These are phyloP conservation scores for Benthosema pterotum DNA, from an alignment of 2,797 vertebrate species.

Conservation along the genomic window DNA sequence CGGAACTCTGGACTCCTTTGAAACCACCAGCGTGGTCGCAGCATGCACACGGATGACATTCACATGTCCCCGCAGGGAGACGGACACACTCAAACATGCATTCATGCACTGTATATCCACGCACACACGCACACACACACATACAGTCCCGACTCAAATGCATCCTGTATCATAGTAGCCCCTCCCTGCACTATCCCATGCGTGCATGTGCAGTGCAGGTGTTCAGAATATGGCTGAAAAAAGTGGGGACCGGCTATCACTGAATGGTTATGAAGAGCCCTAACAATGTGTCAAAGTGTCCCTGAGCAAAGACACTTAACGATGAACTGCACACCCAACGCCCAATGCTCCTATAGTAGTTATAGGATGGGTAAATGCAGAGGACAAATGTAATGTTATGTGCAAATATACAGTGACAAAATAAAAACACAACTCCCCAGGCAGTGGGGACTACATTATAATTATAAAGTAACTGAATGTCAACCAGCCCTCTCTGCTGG, in stretches of 20 bases:
- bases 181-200: conserved; percentile 62
- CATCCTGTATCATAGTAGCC: conserved; percentile 47
- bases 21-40: conserved; percentile 26
- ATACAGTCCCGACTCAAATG: conserved; percentile 7
- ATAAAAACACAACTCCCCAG: too few species aligned
- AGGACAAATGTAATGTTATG: too few species aligned
- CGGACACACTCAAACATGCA: neutral
- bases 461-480: conserved; percentile 30
- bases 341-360: too few species aligned
- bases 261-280: too few species aligned
- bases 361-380: too few species aligned
- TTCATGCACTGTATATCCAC: neutral
- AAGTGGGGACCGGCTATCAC: neutral
- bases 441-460: too few species aligned
- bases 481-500: conserved; percentile 74
- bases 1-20: conserved; percentile 19
- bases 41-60: conserved; percentile 34
- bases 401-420: too few species aligned
- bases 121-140: conserved; percentile 14
- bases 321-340: too few species aligned
- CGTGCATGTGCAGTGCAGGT: conserved; percentile 70
- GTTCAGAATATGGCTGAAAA: conserved; percentile 62
- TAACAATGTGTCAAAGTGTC: too few species aligned
- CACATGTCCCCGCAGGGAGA: conserved; percentile 24
- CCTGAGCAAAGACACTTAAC: too few species aligned